Evolutionary conservation across 1,140 invertebrate species (phyloP), one percentile per base, ranked within the genome.

Genomic region (Ephestia elutella): DNA sequence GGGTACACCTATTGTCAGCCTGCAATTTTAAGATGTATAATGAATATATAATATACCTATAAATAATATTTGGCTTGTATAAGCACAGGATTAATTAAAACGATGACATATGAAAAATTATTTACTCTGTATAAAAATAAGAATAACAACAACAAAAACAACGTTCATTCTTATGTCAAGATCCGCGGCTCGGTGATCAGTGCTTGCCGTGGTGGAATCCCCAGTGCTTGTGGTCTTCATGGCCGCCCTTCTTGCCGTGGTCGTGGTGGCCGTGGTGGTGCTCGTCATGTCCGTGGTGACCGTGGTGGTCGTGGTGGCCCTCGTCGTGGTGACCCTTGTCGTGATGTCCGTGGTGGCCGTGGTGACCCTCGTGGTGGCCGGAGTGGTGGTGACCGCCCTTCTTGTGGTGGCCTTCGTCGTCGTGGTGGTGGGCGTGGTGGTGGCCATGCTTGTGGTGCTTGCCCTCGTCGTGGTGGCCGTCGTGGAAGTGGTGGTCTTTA

Each of bases 401-500:
- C 75, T 92, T 89, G 77, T 92, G 91, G 35, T 89, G 89, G 5
- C 90, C 92, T 56, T 83, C 80, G 59, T 91, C 90, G 32, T 90
- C 85, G 49, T 89, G 88, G 66, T 92, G 91, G 57, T 91, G 86
- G 62, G 84, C 84, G 61, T 92, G 89, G 61, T 93, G 90, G 68
- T 91, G 90, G 5, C 89, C 90, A 59, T 91, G 87, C 71, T 93
- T 92, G 67, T 91, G 89, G 69, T 93, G 91, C 56, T 91, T 90
- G 54, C 91, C 91, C 30, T 85, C 88, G 62, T 91, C 86, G 74
- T 92, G 91, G 71, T 92, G 90, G 74, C 92, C 91, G 70, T 92
- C 91, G 71, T 91, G 92, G 89, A 92, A 92, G 76, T 93, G 91
- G 56, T 93, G 93, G 59, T 93, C 91, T 77, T 93, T 94, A 76